Evolutionary conservation across 2,888 invertebrate species (phyloP), one percentile per base, ranked within the genome.

Genomic region (Phorcus lineatus): DNA sequence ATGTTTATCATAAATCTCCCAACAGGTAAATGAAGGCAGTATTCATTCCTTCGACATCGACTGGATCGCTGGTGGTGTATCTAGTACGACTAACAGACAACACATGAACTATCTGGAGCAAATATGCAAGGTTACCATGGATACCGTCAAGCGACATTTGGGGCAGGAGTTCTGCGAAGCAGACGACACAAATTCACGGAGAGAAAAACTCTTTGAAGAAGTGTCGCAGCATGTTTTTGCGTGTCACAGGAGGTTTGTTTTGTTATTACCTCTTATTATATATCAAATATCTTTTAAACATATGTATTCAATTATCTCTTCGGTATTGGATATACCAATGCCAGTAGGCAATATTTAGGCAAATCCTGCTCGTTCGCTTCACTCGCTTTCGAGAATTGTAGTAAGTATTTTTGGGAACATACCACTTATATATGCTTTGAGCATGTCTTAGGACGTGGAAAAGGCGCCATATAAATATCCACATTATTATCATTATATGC

Each of bases 51-150:
- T 87, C 80, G 81, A 88, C 6, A 66, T 90, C 6, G 82, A 84
- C 31, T 91, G 91, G 91, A 70, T 83, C 11, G 47, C 86, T 1
- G 88, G 88, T 2, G 91, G 91, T 2, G 85, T 91, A 9, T 83
- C 85, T 40, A 81, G 88, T 0, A 80, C 82, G 6, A 85, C 83
- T 0, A 81, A 88, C 47, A 85, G 91, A 19, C 84, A 84, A 17
- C 91, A 91, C 80, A 83, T 85, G 57, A 78, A 83, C 52, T 91
- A 92, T 82, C 70, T 89, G 11, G 91, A 91, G 57, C 81, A 88
- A 9, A 83, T 92, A 86, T 87, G 85, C 47, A 87, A 86, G 78
- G 88, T 89, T 36, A 85, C 90, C 7, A 40, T 78, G 36, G 88
- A 89, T 52, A 81, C 82, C 11, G 80, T 89, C 6, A 80, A 82